Evolutionary conservation across 2,113 vertebrate species (phyloP).

Genomic region (Hemicordylus capensis): DNA sequence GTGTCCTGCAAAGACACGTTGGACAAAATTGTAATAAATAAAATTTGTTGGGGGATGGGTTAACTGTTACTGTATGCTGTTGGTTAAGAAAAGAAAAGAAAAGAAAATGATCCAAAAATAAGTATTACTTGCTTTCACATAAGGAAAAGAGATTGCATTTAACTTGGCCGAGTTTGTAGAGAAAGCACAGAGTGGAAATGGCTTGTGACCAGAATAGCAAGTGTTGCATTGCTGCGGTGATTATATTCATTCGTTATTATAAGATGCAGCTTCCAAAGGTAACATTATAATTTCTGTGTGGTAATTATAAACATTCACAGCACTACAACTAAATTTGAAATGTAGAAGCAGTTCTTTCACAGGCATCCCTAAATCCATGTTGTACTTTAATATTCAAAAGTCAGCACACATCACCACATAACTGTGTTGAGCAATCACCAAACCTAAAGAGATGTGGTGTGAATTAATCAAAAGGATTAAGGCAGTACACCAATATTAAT

Average conservation of each 20-base stretch:
- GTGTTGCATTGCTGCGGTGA: slow-evolving; percentile 12
- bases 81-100: slow-evolving; percentile 7
- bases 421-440: slow-evolving; percentile 27
- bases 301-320: slow-evolving; percentile 49
- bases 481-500: slow-evolving; percentile 26
- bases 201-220: slow-evolving; percentile 5
- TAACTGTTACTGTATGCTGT: background rate
- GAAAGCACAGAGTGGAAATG: background rate
- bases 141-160: slow-evolving; percentile 15
- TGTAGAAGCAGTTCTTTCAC: slow-evolving; percentile 40
- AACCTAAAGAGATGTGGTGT: slow-evolving; percentile 27
- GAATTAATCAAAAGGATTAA: slow-evolving; percentile 29
- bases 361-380: slow-evolving; percentile 21
- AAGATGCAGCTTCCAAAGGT: slow-evolving; percentile 32
- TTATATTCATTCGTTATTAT: slow-evolving; percentile 18
- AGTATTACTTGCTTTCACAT: background rate
- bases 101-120: background rate
- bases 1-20: background rate
- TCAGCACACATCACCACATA: slow-evolving; percentile 25
- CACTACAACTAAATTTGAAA: slow-evolving; percentile 36
- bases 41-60: background rate
- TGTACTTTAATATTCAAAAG: slow-evolving; percentile 29
- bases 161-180: slow-evolving; percentile 26
- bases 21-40: background rate
- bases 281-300: slow-evolving; percentile 39